Percentiles rank a stretch among this genome's conserved stretches.
phyloP scores from a whole-genome alignment of 1,140 invertebrate genomes.

The Lysiphlebus fabarum region DNA sequence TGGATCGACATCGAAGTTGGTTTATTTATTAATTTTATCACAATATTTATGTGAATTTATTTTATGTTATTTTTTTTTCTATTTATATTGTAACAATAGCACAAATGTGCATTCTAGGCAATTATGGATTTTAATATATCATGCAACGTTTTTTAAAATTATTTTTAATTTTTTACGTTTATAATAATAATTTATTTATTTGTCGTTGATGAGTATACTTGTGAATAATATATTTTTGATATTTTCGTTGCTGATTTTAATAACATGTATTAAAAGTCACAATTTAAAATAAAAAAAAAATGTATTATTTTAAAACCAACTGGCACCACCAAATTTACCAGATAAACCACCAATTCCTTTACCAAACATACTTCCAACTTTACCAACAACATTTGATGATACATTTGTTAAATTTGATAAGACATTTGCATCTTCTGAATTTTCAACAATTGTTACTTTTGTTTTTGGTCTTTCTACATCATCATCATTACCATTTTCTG shows the following conservation, averaged over 20 bases:
- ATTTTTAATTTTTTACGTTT: background rate
- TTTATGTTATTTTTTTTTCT: slow-evolving; percentile 1
- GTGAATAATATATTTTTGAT: too few relatives aligned
- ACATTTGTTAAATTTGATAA: slow-evolving; percentile 68
- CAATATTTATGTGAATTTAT: background rate
- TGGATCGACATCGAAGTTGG: too few relatives aligned
- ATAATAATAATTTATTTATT: background rate
- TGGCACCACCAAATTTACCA: slow-evolving; percentile 72
- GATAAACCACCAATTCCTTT: slow-evolving; percentile 79
- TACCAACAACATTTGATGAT: slow-evolving; percentile 72
- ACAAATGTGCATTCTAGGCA: slow-evolving; percentile 40
- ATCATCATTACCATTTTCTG: slow-evolving; percentile 64
- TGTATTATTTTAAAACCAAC: slow-evolving; percentile 65
- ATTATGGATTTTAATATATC: slow-evolving; percentile 23
- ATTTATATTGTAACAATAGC: slow-evolving; percentile 29
- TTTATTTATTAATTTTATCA: background rate
- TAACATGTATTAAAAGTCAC: too few relatives aligned
- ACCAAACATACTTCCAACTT: slow-evolving; percentile 78
- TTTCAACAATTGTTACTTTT: slow-evolving; percentile 64
- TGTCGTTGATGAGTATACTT: background rate
- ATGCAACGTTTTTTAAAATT: background rate
- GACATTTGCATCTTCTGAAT: slow-evolving; percentile 64
- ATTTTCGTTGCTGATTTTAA: too few relatives aligned
- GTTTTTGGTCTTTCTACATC: slow-evolving; percentile 62
- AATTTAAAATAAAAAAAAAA: slow-evolving; percentile 9